These are phyloP conservation scores for Ondatra zibethicus DNA, from an alignment of 2,113 vertebrate genomes.

Conservation along the genomic window DNA sequence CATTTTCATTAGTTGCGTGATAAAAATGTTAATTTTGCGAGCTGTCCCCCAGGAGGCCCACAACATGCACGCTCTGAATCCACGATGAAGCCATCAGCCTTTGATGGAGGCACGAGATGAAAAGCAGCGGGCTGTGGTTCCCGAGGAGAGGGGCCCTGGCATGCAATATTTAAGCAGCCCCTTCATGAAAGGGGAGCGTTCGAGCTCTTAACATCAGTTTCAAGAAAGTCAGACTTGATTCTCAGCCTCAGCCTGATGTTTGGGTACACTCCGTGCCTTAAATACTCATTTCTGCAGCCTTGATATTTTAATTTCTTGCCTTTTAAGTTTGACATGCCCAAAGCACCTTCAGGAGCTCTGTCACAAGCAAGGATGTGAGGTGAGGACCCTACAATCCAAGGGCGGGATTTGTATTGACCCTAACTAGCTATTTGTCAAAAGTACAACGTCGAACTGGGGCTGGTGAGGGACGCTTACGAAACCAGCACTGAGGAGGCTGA, in stretches of 20 bases:
- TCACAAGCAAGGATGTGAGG: accelerated
- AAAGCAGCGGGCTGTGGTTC: constrained; percentile 66
- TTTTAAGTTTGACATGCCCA: constrained; percentile 71
- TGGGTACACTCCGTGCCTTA: constrained; percentile 70
- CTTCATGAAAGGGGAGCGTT: constrained; percentile 79
- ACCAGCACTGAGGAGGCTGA: neutral
- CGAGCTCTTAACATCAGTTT: constrained; percentile 74
- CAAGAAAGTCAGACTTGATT: constrained; percentile 68
- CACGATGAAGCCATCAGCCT: constrained; percentile 67
- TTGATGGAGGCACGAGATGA: constrained; percentile 82
- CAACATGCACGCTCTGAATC: constrained; percentile 70
- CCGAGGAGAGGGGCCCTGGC: constrained; percentile 79
- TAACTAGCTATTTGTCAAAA: neutral
- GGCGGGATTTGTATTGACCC: neutral
- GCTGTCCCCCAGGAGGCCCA: constrained; percentile 66
- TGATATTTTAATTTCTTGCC: constrained; percentile 72
- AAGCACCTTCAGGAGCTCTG: neutral
- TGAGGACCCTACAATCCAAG: too few relatives aligned
- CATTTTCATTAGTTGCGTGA: constrained; percentile 43
- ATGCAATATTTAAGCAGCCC: constrained; percentile 85
- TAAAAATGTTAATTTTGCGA: constrained; percentile 73
- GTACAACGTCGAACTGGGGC: neutral
- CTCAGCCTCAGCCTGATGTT: constrained; percentile 54
- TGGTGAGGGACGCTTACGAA: neutral
- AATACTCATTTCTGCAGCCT: constrained; percentile 78